A percentile compares a stretch with the other conserved stretches of the same genome.
These are phyloP conservation scores for Ectropis grisescens DNA, from an alignment of 1,140 invertebrate genomes.

Conservation along the genomic window DNA sequence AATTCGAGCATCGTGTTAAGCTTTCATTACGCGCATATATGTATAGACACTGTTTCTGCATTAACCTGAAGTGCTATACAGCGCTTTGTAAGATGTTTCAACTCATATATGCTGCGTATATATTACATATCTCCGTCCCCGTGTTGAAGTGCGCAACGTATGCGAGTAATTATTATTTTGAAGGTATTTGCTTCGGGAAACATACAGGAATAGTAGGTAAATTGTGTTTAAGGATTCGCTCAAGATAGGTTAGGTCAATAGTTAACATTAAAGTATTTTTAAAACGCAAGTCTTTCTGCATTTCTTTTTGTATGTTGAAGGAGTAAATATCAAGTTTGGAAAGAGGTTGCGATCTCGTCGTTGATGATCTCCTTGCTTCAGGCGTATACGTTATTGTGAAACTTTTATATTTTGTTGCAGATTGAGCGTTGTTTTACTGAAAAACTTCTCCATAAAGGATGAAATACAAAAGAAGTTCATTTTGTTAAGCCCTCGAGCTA, in stretches of 20 bases:
- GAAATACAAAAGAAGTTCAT: constrained; percentile 60
- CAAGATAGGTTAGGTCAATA: too few species aligned
- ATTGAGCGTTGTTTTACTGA: constrained; percentile 57
- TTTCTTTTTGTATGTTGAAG: too few species aligned
- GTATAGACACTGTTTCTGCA: constrained; percentile 58
- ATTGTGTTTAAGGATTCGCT: too few species aligned
- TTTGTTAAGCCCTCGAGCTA: constrained; percentile 46
- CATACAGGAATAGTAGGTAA: too few species aligned
- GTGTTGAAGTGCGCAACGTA: too few species aligned
- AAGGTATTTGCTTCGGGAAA: too few species aligned
- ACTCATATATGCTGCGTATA: not conserved
- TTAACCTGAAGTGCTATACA: constrained; percentile 41
- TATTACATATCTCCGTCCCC: too few species aligned
- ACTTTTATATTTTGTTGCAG: constrained; percentile 63
- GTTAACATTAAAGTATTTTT: too few species aligned
- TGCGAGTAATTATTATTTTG: too few species aligned
- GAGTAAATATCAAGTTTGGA: constrained; percentile 35
- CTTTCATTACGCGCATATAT: constrained; percentile 42
- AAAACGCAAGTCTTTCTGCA: too few species aligned
- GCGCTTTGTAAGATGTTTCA: constrained; percentile 14
- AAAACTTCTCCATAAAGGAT: constrained; percentile 54
- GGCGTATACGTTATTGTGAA: constrained; percentile 60
- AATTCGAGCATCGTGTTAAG: constrained; percentile 38
- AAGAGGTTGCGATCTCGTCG: constrained; percentile 34
- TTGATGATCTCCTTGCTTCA: constrained; percentile 42